Evolutionary conservation across 2,888 invertebrate species (phyloP), one percentile per base, ranked within the genome.

Genomic region (Sarcophaga caerulescens): DNA sequence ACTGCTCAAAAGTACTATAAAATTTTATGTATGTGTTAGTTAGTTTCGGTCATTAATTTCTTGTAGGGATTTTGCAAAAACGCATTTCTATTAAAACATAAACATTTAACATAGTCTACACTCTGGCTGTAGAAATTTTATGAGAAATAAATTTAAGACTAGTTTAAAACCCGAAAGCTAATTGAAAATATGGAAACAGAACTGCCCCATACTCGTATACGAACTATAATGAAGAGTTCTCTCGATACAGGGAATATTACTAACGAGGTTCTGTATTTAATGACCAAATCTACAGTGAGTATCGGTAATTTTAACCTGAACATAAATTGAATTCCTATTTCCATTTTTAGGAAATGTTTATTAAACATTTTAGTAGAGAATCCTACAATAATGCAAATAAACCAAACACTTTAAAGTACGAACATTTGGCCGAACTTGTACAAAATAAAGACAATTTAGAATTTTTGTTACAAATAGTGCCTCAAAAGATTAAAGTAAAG

Each of bases 171-270:
- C 10, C 3, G 10, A 1, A 63, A 35, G 23, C n/a, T 44, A 8
- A 14, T 6, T 69, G 0, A 52, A 62, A 63, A 25, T 5, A 84
- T 87, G 87, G 92, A 91, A 12, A 90, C 91, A 14, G 89, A 89
- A 4, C 88, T 92, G n/a, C 92, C 92, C 3, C 84, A 90, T 12
- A 91, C 90, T 70, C 89, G 92, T 12, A 90, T 93, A 35, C 90
- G 90, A 4, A 92, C 92, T n/a, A 93, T 93, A 57, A 93, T 93
- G 92, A 92, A 92, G 85, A 93, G 92, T 85, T 92, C 93, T 0
- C 88, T 92, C 81, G 91, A 92, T 79, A 92, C 92, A 0, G 93
- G 92, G 0, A 89, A 90, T 35, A 92, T 93, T 3, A 89, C 89
- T 14, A 90, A 90, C 77, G 93, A 93, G 82, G 92, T 91, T 0